A percentile compares a stretch with the other conserved stretches of the same genome.
phyloP scores from a whole-genome alignment of 2,797 vertebrate species.

The Melanotaenia boesemani region DNA sequence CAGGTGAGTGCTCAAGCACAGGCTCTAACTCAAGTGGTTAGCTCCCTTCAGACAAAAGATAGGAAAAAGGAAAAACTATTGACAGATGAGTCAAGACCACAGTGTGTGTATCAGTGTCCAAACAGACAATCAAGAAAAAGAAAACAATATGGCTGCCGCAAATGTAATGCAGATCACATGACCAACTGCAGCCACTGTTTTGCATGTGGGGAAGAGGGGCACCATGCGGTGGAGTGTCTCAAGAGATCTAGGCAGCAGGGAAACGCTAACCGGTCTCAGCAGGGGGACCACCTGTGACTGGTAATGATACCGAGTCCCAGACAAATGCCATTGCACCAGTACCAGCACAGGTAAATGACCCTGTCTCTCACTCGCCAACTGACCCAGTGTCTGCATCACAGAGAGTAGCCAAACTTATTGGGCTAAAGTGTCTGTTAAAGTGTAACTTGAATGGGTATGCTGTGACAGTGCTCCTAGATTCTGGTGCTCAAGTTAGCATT shows the following conservation, averaged over 20 bases:
- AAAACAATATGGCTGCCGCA: constrained; percentile 1
- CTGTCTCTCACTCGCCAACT: not conserved
- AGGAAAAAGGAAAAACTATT: not conserved
- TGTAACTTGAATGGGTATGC: not conserved
- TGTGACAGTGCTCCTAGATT: constrained; percentile 5
- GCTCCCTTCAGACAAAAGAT: constrained; percentile 7
- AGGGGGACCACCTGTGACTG: constrained; percentile 8
- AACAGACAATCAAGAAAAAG: not conserved
- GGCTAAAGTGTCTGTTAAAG: not conserved
- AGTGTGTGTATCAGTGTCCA: not conserved
- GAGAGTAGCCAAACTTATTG: not conserved
- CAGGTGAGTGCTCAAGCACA: constrained; percentile 1
- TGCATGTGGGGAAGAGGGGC: constrained; percentile 4
- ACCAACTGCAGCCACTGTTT: constrained; percentile 11
- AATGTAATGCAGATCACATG: not conserved
- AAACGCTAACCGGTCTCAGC: not conserved
- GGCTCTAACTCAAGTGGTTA: not conserved
- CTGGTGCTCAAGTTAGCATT: constrained; percentile 5
- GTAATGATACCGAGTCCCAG: not conserved
- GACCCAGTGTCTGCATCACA: not conserved
- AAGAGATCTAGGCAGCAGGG: not conserved
- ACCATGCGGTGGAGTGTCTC: constrained; percentile 2
- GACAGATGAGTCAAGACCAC: not conserved
- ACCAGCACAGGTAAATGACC: not conserved
- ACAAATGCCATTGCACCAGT: not conserved